These are phyloP conservation scores for Pogonomyrmex californicus DNA, from an alignment of 1,140 invertebrate genomes.

Conservation along the genomic window DNA sequence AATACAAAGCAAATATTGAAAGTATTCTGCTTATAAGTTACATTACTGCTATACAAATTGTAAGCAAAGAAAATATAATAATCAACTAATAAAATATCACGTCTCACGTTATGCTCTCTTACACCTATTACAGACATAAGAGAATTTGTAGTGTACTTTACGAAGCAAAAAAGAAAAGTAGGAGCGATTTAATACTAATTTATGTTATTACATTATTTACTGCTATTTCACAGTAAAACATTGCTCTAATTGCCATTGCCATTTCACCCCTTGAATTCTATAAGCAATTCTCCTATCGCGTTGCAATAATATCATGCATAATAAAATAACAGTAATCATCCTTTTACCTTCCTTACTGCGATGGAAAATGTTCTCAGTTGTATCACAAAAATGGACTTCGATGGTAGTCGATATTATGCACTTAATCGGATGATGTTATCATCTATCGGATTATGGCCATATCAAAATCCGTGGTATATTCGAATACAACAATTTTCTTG, in stretches of 20 bases:
- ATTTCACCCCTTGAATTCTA: background rate
- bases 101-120: background rate
- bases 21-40: background rate
- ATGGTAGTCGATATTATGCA: background rate
- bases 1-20: background rate
- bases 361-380: background rate
- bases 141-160: background rate
- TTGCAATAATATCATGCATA: conserved; percentile 37
- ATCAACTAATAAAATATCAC: background rate
- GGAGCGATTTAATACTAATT: background rate
- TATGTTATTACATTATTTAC: conserved; percentile 10
- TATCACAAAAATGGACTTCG: conserved; percentile 41
- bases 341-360: background rate
- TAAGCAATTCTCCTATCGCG: background rate
- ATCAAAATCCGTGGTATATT: background rate
- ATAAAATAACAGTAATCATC: background rate
- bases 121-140: background rate
- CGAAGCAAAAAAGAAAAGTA: background rate
- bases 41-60: background rate
- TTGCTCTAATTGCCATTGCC: background rate
- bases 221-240: background rate
- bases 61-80: background rate
- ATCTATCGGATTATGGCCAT: conserved; percentile 55
- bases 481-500: conserved; percentile 20
- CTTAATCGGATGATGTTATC: conserved; percentile 17